Base-by-base conservation (phyloP, 2,797 vertebrate genomes). In the Pterois miles region DNA sequence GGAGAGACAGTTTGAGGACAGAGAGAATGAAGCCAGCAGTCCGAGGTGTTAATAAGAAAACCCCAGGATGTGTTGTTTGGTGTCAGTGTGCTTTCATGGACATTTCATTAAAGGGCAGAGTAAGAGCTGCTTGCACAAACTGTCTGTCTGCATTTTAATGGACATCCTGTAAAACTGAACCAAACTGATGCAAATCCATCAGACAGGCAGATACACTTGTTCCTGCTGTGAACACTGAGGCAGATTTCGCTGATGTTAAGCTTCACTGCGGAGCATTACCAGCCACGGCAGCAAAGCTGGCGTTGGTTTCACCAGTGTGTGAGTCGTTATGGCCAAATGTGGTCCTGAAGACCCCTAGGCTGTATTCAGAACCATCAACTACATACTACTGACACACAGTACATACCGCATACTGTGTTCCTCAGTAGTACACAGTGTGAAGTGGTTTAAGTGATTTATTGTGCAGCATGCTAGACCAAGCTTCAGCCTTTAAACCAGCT, bases 31-130 rank as follows among this genome's bases (percentile, higher is more conserved):
- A 63, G 53, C 6, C 13, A 25, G 53, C 66, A 64, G 73, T 85
- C 66, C 62, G 23, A 60, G 36, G 48, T 73, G 80, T 31, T 36
- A 56, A 60, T 54, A 23, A 78, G 10, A 65, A 54, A 57, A 53
- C 40, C 36, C 12, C 3, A 36, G 7, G 18, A 66, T 54, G 12
- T 5, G 25, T 14, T 71, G 23, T 62, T 13, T 29, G 58, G 46
- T 3, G 4, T 11, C 25, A 63, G 74, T 57, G 67, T 27, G 68
- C 33, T 1, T 53, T 52, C 29, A 27, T 12, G 12, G 20, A 58
- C 40, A 13, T 62, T 62, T 14, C 12, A 52, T 71, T 33, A 48
- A 53, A 76, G 52, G 67, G 10, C 29, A 50, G 12, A 46, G 11
- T 22, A 18, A 34, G 34, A 54, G 18, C 18, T 78, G 10, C 14